These are phyloP conservation scores for Mormyrus lacerda DNA, from an alignment of 2,113 vertebrate species.

Conservation along the genomic window DNA sequence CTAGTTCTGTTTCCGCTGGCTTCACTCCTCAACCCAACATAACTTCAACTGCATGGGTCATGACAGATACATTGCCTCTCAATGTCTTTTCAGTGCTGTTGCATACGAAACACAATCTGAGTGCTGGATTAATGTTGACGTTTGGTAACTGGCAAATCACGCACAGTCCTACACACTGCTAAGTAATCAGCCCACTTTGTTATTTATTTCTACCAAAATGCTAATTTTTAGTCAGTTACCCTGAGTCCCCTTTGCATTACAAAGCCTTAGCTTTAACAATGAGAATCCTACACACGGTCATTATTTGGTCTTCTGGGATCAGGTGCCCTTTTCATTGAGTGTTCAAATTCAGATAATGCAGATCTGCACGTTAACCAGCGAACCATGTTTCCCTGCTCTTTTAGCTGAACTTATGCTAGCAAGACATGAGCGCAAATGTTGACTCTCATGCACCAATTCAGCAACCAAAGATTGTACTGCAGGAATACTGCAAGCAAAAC, in stretches of 20 bases:
- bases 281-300: neutral
- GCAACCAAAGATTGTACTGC: neutral
- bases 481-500: neutral
- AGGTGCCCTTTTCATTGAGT: neutral
- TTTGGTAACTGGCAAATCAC: neutral
- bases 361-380: neutral
- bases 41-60: neutral
- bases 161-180: neutral
- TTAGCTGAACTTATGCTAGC: neutral
- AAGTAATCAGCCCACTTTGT: neutral
- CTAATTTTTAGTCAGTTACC: neutral
- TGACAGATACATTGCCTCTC: neutral
- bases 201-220: neutral
- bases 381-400: neutral
- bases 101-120: neutral
- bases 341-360: neutral
- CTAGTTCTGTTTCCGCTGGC: neutral
- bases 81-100: neutral
- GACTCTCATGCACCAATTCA: neutral
- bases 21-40: neutral
- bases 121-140: neutral
- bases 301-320: neutral
- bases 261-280: neutral
- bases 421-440: neutral
- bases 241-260: neutral